phyloP scores from a whole-genome alignment of 2,797 vertebrate genomes.

The Helarctos malayanus region DNA sequence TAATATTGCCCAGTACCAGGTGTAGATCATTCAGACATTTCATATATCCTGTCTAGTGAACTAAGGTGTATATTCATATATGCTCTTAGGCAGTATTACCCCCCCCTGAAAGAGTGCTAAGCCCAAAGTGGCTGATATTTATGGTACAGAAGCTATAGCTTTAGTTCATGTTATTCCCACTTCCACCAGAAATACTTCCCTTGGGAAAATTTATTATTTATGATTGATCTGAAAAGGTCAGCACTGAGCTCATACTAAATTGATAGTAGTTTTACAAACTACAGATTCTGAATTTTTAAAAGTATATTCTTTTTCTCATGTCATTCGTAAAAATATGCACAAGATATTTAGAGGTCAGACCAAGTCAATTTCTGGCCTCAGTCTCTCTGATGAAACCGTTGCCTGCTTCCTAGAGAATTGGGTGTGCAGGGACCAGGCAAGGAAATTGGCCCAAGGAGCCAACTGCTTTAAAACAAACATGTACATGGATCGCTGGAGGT shows the following conservation, averaged over 20 bases:
- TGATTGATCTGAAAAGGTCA: slow-evolving; percentile 88
- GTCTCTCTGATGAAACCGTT: not conserved
- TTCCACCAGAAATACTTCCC: slow-evolving; percentile 71
- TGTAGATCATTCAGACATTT: slow-evolving; percentile 48
- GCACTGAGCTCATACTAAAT: slow-evolving; percentile 85
- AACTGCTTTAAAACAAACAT: slow-evolving; percentile 72
- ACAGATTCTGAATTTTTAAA: slow-evolving; percentile 83
- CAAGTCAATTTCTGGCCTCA: not conserved
- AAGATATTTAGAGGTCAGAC: slow-evolving; percentile 77
- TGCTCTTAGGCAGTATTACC: slow-evolving; percentile 31
- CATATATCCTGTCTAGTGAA: slow-evolving; percentile 58
- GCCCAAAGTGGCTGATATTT: slow-evolving; percentile 65
- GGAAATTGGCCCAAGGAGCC: not conserved
- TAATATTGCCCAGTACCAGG: slow-evolving; percentile 73
- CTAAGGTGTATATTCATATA: slow-evolving; percentile 66
- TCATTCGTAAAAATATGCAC: slow-evolving; percentile 82
- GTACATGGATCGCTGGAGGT: slow-evolving; percentile 56
- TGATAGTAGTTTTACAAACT: slow-evolving; percentile 84
- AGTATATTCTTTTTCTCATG: slow-evolving; percentile 75
- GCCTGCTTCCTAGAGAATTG: not conserved
- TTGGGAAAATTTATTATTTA: slow-evolving; percentile 84
- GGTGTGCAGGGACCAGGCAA: not conserved
- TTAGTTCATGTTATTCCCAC: slow-evolving; percentile 49
- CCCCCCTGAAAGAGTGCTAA: slow-evolving; percentile 13
- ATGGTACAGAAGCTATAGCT: slow-evolving; percentile 55